These are phyloP conservation scores for Lontra canadensis DNA, from an alignment of 2,113 vertebrate species.

Conservation along the genomic window DNA sequence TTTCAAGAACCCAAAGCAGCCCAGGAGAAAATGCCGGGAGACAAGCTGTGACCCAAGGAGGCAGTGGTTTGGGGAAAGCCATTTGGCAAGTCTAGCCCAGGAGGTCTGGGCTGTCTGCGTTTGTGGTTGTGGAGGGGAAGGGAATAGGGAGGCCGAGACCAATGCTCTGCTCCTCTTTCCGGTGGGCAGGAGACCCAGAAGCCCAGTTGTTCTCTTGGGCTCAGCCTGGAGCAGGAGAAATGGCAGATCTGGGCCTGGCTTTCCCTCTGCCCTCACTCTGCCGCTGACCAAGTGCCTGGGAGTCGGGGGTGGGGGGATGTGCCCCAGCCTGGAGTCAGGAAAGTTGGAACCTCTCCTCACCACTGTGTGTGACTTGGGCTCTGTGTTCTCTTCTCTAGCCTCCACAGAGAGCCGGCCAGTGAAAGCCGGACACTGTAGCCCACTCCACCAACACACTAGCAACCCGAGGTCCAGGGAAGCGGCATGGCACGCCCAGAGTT, in stretches of 20 bases:
- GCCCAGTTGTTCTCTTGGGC: background rate
- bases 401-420: background rate
- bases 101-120: background rate
- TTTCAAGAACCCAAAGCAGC: background rate
- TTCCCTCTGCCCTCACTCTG: background rate
- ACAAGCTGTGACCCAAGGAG: background rate
- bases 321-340: background rate
- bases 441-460: background rate
- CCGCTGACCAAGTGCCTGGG: background rate
- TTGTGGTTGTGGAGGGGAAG: background rate
- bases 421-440: background rate
- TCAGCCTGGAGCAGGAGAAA: background rate
- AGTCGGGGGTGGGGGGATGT: background rate
- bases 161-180: background rate
- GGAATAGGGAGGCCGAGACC: background rate
- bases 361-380: background rate
- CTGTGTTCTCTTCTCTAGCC: background rate
- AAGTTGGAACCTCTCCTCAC: background rate
- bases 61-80: background rate
- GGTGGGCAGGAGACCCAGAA: background rate
- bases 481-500: fast-evolving
- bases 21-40: background rate
- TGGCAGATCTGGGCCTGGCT: background rate
- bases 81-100: background rate
- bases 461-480: background rate